Base-by-base conservation (phyloP, 2,888 invertebrate genomes). In the Cataglyphis albicans region DNA sequence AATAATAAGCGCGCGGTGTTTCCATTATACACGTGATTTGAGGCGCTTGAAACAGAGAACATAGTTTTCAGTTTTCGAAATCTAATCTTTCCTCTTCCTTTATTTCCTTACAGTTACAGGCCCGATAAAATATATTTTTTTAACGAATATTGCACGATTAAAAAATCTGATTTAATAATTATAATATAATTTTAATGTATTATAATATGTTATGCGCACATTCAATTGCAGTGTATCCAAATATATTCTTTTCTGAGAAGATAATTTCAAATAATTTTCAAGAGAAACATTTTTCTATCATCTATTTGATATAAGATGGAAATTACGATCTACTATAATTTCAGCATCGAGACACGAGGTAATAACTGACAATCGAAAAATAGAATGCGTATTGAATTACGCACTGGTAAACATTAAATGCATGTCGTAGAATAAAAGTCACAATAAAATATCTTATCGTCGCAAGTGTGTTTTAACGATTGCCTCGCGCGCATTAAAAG, bases 381-480 rank as follows among this genome's bases (percentile, higher is more conserved):
- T 85, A 81, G 68, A 83, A 72, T 65, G 64, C 74, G 59, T 84
- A 86, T 87, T 81, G 82, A 68, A 55, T 88, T 82, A 88, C 86
- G 29, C 65, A 25, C 61, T 55, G 5, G 10, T 48, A 32, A 59
- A n/a, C 25, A 6, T 21, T 35, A 64, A 72, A 29, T 74, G 12
- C 21, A 21, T 25, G 29, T 29, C 29, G 29, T 29, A 75, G 67
- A 73, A 83, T 84, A 86, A 88, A 88, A 84, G 73, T 88, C 87
- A 21, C 12, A 15, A 57, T 82, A 75, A 88, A 85, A 82, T 88
- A 84, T 82, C 75, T 44, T 57, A 63, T 0, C 48, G 64, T 15
- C 18, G 63, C 84, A 84, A 81, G 80, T 81, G 84, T 81, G 55
- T 38, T 73, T 87, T 88, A 84, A 83, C 83, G 83, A 83, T 85